phyloP scores from a whole-genome alignment of 2,113 vertebrate genomes.

The Sapajus apella region DNA sequence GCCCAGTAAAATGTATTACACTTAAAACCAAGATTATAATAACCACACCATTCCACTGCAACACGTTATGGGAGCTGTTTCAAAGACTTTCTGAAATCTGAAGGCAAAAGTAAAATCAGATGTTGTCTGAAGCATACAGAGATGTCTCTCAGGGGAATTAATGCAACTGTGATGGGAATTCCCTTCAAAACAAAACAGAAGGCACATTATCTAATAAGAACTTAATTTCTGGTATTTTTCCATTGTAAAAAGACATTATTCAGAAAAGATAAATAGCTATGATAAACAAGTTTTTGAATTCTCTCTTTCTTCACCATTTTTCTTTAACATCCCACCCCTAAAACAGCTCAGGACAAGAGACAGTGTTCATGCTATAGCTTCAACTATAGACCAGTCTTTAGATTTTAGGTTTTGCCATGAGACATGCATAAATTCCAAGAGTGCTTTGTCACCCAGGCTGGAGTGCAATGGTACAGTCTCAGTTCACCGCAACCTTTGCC shows the following conservation, averaged over 20 bases:
- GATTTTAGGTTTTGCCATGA: background rate
- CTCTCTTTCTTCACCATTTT: conserved; percentile 22
- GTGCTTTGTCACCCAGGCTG: background rate
- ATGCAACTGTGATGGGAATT: conserved; percentile 62
- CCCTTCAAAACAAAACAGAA: conserved; percentile 69
- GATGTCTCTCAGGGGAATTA: conserved; percentile 43
- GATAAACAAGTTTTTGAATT: background rate
- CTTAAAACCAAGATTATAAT: conserved; percentile 15
- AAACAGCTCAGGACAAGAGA: background rate
- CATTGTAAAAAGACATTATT: conserved; percentile 17
- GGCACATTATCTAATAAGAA: conserved; percentile 57
- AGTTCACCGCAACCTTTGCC: no score
- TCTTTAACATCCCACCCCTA: background rate
- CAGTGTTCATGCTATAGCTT: background rate
- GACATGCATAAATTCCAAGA: background rate
- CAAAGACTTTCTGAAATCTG: conserved; percentile 43
- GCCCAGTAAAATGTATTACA: background rate
- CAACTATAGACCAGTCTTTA: background rate
- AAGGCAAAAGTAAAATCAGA: conserved; percentile 68
- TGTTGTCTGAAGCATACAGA: conserved; percentile 1
- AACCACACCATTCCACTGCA: background rate
- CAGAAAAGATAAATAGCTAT: conserved; percentile 10
- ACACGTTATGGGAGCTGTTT: background rate
- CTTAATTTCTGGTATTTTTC: conserved; percentile 71
- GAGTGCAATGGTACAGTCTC: no score